Percentiles rank a stretch among this genome's conserved stretches.
These are phyloP conservation scores for Pangasius krempfi DNA, from an alignment of 2,797 vertebrate species.

Conservation along the genomic window DNA sequence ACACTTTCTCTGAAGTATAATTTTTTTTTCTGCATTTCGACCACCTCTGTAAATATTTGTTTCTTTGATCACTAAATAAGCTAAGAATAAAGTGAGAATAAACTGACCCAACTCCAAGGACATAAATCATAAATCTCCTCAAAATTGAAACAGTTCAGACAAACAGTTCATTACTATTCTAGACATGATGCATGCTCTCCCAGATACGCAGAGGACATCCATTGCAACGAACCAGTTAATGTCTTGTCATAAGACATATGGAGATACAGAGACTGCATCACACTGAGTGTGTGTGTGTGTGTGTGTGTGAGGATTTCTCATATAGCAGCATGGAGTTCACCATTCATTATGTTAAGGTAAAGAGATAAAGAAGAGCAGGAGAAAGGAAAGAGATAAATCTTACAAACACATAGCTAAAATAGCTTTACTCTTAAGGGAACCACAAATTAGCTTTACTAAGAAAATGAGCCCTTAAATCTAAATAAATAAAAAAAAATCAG, in stretches of 20 bases:
- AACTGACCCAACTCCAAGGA: background rate
- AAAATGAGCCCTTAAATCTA: background rate
- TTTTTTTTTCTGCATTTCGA: background rate
- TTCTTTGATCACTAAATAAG: background rate
- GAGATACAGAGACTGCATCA: background rate
- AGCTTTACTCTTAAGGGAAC: background rate
- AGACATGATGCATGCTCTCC: background rate
- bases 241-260: slow-evolving; percentile 11
- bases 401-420: background rate
- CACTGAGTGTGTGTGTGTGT: background rate
- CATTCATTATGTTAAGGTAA: slow-evolving; percentile 6
- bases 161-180: slow-evolving; percentile 10
- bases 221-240: background rate
- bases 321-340: background rate
- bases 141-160: background rate
- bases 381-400: background rate
- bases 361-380: background rate
- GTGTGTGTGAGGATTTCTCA: background rate
- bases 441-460: background rate
- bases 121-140: background rate
- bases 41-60: background rate
- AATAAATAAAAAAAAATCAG: background rate
- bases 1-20: background rate
- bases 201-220: background rate
- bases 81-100: background rate